phyloP scores from a whole-genome alignment of 2,888 invertebrate genomes.

The Tachystola acroxantha region DNA sequence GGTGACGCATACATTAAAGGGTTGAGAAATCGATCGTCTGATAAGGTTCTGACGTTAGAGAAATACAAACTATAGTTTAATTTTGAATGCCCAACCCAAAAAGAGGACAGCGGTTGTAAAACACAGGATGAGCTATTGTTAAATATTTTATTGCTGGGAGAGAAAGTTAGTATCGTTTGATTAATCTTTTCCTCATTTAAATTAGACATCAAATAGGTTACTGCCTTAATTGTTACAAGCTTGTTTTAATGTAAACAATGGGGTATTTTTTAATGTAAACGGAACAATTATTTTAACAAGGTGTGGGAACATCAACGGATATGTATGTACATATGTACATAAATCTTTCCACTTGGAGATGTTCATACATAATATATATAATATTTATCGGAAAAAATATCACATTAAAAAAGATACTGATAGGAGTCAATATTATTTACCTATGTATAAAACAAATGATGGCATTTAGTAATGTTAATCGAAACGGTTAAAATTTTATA shows the following conservation, averaged over 20 bases:
- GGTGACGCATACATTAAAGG: constrained; percentile 66
- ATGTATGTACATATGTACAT: not conserved
- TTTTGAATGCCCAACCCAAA: constrained; percentile 53
- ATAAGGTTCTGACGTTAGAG: constrained; percentile 58
- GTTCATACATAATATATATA: not conserved
- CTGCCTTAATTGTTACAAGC: constrained; percentile 54
- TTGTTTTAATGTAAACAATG: constrained; percentile 52
- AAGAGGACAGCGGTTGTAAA: constrained; percentile 55
- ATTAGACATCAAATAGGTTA: constrained; percentile 61
- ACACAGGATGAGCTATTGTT: constrained; percentile 67
- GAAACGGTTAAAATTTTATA: too few species aligned
- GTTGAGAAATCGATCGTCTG: constrained; percentile 64
- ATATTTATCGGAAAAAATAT: not conserved
- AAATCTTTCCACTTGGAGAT: not conserved
- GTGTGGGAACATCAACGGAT: not conserved
- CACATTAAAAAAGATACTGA: too few species aligned
- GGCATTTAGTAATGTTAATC: too few species aligned
- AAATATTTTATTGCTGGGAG: constrained; percentile 59
- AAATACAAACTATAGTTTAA: constrained; percentile 66
- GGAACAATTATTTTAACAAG: constrained; percentile 10
- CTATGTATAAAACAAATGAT: too few species aligned
- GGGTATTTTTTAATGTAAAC: constrained; percentile 21
- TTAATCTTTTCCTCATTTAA: constrained; percentile 67
- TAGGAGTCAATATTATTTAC: too few species aligned
- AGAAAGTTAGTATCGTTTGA: constrained; percentile 66